These are phyloP conservation scores for Heterotis niloticus DNA, from an alignment of 2,113 vertebrate species.

Conservation along the genomic window DNA sequence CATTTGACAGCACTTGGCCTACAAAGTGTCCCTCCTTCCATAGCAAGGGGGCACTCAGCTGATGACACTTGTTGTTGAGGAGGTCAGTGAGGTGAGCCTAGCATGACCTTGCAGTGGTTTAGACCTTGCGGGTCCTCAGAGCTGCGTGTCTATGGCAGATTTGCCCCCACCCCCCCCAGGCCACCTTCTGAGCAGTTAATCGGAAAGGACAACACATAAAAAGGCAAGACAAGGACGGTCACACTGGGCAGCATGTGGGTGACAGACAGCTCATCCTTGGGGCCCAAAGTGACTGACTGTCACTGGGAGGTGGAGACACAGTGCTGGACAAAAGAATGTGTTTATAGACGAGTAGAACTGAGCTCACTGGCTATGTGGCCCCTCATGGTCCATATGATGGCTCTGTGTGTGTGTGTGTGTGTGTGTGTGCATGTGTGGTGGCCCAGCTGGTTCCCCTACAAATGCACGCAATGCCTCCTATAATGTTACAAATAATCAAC, in stretches of 20 bases:
- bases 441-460: too few species aligned
- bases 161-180: not conserved
- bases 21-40: too few species aligned
- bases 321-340: not conserved
- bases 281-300: slow-evolving; percentile 12
- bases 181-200: slow-evolving; percentile 19
- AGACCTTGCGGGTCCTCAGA: too few species aligned
- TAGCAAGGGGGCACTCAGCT: too few species aligned
- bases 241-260: slow-evolving; percentile 1
- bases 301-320: not conserved
- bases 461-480: too few species aligned
- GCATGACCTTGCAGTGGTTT: too few species aligned
- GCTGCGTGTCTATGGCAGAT: not conserved
- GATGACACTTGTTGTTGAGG: not conserved
- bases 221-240: slow-evolving; percentile 30
- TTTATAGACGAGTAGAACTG: not conserved
- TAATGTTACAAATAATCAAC: too few species aligned
- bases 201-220: slow-evolving; percentile 23
- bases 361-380: not conserved
- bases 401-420: slow-evolving; percentile 1
- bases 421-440: not conserved
- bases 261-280: slow-evolving; percentile 5
- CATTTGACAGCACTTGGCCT: not conserved
- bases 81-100: not conserved
- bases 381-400: too few species aligned